Conservation (phyloP, 2,113 vertebrate species). For the Paracanthobrama guichenoti region DNA sequence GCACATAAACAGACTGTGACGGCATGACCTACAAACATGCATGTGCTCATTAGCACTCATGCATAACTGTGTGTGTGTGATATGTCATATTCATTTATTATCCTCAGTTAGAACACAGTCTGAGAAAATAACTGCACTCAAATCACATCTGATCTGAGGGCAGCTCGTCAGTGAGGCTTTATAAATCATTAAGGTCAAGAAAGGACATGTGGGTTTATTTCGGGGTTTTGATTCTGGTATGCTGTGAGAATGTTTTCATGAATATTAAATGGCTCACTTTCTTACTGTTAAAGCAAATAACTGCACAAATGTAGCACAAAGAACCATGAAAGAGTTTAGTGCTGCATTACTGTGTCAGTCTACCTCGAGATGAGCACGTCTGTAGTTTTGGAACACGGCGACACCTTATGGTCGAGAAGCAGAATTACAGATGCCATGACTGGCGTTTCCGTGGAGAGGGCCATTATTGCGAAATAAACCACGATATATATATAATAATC, state of each 20-base stretch:
- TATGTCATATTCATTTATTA: conserved; percentile 15
- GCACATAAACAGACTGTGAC: neutral
- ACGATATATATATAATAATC: neutral
- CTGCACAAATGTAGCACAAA: neutral
- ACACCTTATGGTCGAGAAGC: conserved; percentile 22
- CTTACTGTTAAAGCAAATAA: neutral
- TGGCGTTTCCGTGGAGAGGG: neutral
- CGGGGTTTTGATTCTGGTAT: neutral
- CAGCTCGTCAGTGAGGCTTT: neutral
- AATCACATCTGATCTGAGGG: neutral
- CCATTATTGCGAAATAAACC: neutral
- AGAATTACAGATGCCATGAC: neutral
- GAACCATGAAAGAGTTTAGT: neutral
- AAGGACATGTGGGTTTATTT: neutral
- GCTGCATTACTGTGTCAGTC: neutral
- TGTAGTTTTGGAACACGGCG: neutral
- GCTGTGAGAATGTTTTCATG: neutral
- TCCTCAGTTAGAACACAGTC: neutral
- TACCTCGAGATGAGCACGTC: neutral
- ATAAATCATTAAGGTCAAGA: neutral
- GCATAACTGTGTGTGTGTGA: conserved; percentile 12
- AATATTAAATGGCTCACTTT: neutral
- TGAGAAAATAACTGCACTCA: neutral
- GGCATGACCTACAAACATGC: conserved; percentile 49
- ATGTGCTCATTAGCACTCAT: conserved; percentile 45